These are phyloP conservation scores for Chloropsis cyanopogon DNA, from an alignment of 2,113 vertebrate species.

Conservation along the genomic window DNA sequence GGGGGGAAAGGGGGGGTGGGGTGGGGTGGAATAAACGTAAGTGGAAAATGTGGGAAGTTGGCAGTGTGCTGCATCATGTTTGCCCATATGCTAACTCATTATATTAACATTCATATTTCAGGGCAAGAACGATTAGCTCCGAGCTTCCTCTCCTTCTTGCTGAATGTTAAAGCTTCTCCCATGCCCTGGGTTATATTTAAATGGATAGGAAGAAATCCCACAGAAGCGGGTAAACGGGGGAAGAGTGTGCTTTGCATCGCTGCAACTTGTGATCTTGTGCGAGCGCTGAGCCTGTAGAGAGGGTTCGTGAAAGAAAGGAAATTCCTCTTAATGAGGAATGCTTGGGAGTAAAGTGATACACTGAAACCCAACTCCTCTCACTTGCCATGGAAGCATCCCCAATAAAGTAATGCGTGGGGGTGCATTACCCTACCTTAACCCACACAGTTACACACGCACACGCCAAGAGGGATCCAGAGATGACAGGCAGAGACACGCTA, in stretches of 20 bases:
- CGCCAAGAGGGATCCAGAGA: neutral
- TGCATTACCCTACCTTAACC: neutral
- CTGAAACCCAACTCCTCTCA: constrained; percentile 6
- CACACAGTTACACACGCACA: neutral
- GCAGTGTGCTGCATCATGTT: constrained; percentile 16
- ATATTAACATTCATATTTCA: constrained; percentile 8
- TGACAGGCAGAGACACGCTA: neutral
- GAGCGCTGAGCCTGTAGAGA: neutral
- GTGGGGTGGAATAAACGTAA: neutral
- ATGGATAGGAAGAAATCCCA: neutral
- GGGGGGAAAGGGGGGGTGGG: too few relatives aligned
- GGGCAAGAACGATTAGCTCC: neutral
- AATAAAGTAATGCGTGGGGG: constrained; percentile 13
- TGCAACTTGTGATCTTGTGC: neutral
- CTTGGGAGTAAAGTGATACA: neutral
- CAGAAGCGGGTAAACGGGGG: neutral
- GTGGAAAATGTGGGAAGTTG: constrained; percentile 32
- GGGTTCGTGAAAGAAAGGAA: neutral
- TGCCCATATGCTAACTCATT: constrained; percentile 41
- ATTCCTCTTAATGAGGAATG: neutral
- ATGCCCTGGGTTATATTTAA: neutral
- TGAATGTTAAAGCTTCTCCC: neutral
- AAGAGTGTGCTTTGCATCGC: neutral
- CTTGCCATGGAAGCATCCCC: constrained; percentile 42
- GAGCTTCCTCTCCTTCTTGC: neutral